phyloP scores from a whole-genome alignment of 2,797 vertebrate genomes.

The Siniperca undulata region DNA sequence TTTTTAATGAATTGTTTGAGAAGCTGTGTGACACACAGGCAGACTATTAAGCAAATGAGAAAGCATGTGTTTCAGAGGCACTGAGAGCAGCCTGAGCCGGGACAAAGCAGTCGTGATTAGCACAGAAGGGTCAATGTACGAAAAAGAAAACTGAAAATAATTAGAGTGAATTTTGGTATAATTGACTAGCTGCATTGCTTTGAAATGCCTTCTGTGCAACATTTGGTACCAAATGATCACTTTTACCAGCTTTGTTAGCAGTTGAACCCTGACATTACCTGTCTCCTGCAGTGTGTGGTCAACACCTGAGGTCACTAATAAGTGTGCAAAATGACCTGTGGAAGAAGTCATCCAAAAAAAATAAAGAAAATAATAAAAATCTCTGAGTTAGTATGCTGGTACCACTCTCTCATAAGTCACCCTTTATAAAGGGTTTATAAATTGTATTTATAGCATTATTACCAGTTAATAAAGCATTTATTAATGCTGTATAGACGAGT shows the following conservation, averaged over 20 bases:
- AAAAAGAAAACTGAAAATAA: conserved; percentile 13
- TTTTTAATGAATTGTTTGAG: neutral
- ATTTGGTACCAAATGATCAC: neutral
- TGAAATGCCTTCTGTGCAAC: conserved; percentile 11
- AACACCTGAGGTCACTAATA: neutral
- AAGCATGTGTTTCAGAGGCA: neutral
- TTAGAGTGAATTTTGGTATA: neutral
- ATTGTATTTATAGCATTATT: neutral
- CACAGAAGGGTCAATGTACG: conserved; percentile 10
- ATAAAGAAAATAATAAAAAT: neutral
- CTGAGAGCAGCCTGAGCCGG: neutral
- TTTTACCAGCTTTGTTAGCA: neutral
- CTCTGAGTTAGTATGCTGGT: no score
- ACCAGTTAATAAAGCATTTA: neutral
- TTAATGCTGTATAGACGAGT: neutral
- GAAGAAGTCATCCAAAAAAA: neutral
- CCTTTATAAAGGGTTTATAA: neutral
- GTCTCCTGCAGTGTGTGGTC: neutral
- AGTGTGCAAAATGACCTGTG: neutral
- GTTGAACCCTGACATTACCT: neutral
- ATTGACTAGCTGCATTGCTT: conserved; percentile 8
- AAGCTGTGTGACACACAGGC: no score
- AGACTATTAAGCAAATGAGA: neutral
- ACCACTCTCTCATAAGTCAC: neutral
- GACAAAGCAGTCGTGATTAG: neutral